These are phyloP conservation scores for Brachyptera risi DNA, from an alignment of 2,888 invertebrate genomes.

Conservation along the genomic window DNA sequence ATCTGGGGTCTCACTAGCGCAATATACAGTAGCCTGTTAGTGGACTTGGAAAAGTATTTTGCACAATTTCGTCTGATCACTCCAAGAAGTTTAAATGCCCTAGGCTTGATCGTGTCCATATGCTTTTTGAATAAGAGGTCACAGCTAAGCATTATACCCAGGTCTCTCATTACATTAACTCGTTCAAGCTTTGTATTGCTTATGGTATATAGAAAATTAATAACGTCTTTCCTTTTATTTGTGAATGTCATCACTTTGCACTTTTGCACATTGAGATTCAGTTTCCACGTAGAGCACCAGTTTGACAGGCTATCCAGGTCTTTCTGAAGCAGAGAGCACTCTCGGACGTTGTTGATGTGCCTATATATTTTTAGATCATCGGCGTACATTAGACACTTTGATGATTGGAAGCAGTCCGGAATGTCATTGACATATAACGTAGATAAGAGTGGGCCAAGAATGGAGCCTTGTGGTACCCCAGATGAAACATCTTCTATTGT, in stretches of 20 bases:
- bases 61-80: not conserved
- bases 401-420: not conserved
- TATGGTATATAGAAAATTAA: not conserved
- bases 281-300: conserved; percentile 5
- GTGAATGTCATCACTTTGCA: conserved; percentile 4
- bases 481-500: not conserved
- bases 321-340: not conserved
- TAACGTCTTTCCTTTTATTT: not conserved
- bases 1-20: conserved; percentile 6
- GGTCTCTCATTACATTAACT: not conserved
- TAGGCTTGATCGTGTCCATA: not conserved
- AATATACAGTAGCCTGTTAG: not conserved
- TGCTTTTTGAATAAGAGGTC: not conserved
- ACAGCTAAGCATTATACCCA: not conserved
- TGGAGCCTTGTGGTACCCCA: conserved; percentile 10
- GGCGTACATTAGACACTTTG: conserved; percentile 12
- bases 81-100: not conserved
- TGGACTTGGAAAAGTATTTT: not conserved
- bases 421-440: conserved; percentile 9
- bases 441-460: not conserved
- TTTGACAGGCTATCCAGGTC: not conserved
- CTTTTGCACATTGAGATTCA: not conserved
- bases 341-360: not conserved
- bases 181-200: not conserved
- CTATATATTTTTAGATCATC: conserved; percentile 7